phyloP scores from a whole-genome alignment of 2,113 vertebrate species.

The Scalopus aquaticus region DNA sequence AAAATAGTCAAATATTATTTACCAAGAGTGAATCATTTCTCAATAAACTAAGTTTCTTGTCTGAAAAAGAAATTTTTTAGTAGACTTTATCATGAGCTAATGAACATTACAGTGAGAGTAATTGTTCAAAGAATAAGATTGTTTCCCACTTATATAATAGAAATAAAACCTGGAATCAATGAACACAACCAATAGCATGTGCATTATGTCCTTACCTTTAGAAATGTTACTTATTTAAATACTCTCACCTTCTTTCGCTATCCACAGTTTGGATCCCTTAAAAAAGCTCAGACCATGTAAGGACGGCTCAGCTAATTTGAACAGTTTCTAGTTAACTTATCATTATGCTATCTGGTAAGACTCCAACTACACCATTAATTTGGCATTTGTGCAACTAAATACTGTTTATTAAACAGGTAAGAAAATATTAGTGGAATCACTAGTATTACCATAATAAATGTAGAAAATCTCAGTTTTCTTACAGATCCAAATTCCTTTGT shows the following conservation, averaged over 20 bases:
- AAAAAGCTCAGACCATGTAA: background rate
- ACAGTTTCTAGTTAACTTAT: background rate
- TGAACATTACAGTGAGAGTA: background rate
- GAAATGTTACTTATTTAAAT: background rate
- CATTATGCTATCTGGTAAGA: background rate
- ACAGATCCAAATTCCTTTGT: background rate
- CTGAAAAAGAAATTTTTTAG: constrained; percentile 13
- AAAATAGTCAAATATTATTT: background rate
- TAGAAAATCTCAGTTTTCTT: constrained; percentile 25
- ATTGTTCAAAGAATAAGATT: background rate
- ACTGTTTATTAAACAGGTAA: background rate
- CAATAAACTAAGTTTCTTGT: background rate
- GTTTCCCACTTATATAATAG: background rate
- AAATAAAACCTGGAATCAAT: constrained; percentile 28
- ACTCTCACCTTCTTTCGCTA: background rate
- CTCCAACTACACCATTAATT: background rate
- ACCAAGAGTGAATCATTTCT: background rate
- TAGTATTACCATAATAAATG: background rate
- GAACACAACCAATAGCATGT: background rate
- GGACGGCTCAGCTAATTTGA: background rate
- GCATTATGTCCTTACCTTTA: background rate
- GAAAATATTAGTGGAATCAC: background rate
- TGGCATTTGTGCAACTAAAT: background rate
- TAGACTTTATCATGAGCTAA: background rate
- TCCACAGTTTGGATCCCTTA: background rate